Conservation (phyloP, 1,140 invertebrate genomes). For the Sarcophaga peregrina region DNA sequence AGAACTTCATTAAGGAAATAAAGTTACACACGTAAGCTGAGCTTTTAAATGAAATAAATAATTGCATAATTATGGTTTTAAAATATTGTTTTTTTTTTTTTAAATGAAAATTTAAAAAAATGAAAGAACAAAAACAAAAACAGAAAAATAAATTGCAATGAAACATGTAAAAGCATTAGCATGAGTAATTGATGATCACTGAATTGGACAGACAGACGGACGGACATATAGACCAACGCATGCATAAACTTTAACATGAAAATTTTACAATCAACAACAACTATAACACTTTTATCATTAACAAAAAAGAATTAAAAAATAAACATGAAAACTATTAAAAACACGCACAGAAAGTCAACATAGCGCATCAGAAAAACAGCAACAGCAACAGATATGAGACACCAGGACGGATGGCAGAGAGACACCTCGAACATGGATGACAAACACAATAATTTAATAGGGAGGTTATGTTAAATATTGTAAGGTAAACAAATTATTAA, state of each 20-base stretch:
- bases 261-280: conserved; percentile 19
- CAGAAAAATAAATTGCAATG: background rate
- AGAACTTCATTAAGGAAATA: conserved; percentile 5
- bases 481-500: too few relatives aligned
- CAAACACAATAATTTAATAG: background rate
- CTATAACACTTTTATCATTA: background rate
- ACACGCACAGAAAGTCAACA: conserved; percentile 35
- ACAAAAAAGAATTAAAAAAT: background rate
- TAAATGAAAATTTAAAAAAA: background rate
- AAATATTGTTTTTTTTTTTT: background rate
- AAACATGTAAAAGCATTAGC: conserved; percentile 33
- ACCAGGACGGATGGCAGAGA: background rate
- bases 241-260: conserved; percentile 12
- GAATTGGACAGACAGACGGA: background rate
- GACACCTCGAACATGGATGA: background rate
- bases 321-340: conserved; percentile 40
- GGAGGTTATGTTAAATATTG: too few relatives aligned
- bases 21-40: background rate
- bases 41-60: background rate
- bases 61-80: background rate
- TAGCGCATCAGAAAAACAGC: conserved; percentile 33
- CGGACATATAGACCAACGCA: background rate
- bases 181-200: conserved; percentile 36
- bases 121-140: conserved; percentile 15
- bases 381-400: background rate